These are phyloP conservation scores for Ploceus nigricollis DNA, from an alignment of 2,113 vertebrate species.

Conservation along the genomic window DNA sequence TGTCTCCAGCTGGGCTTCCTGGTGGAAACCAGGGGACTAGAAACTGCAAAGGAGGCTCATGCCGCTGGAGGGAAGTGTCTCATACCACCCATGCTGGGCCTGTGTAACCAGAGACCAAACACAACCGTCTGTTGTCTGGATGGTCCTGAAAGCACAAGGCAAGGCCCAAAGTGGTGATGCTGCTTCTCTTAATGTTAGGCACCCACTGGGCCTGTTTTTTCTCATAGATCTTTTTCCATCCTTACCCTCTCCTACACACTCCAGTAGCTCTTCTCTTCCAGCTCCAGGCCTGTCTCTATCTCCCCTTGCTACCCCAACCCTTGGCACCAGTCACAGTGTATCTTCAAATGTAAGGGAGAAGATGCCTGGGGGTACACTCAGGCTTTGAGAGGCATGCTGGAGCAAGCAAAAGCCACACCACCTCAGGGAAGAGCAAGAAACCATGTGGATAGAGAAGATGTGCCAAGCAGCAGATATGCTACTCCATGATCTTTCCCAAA, in stretches of 20 bases:
- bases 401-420: background rate
- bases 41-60: background rate
- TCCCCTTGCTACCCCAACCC: background rate
- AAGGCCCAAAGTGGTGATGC: background rate
- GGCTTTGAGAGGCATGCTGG: background rate
- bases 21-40: background rate
- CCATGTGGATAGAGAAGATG: background rate
- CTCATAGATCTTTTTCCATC: background rate
- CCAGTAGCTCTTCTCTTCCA: background rate
- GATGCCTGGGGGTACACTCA: background rate
- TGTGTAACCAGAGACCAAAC: background rate
- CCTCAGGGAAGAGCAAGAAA: background rate
- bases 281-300: background rate
- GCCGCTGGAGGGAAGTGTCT: fast-evolving
- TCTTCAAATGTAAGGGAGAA: background rate
- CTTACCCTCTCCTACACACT: background rate
- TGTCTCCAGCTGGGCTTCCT: background rate
- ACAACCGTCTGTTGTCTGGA: background rate
- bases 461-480: background rate
- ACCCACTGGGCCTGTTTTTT: background rate
- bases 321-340: fast-evolving
- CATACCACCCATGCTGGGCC: background rate
- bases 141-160: background rate
- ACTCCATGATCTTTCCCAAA: background rate
- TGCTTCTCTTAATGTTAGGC: background rate